Evolutionary conservation across 2,797 vertebrate species (phyloP).

Genomic region (Thaleichthys pacificus): DNA sequence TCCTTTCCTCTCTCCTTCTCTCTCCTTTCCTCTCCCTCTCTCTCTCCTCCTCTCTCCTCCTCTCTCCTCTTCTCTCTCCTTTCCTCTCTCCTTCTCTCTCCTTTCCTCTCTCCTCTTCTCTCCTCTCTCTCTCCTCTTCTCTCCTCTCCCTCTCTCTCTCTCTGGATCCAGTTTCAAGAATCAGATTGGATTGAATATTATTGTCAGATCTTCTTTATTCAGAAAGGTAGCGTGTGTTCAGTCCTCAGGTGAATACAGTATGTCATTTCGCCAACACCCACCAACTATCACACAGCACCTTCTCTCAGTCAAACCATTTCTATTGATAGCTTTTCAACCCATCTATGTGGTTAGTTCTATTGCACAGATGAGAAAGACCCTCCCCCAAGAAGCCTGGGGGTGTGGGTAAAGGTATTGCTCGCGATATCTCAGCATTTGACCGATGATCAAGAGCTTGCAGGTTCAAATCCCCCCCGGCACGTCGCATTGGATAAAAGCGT

Average conservation of each 20-base stretch:
- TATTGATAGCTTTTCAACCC: too few relatives aligned
- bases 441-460: too few relatives aligned
- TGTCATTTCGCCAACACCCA: not conserved
- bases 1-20: too few relatives aligned
- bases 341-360: too few relatives aligned
- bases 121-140: conserved; percentile 10
- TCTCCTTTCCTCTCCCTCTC: conserved; percentile 9
- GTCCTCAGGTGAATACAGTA: not conserved
- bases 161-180: not conserved
- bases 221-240: not conserved
- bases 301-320: too few relatives aligned
- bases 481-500: too few relatives aligned
- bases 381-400: too few relatives aligned
- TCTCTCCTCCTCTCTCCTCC: conserved; percentile 17
- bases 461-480: too few relatives aligned
- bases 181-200: not conserved
- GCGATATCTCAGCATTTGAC: too few relatives aligned
- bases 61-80: conserved; percentile 1
- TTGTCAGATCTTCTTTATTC: not conserved
- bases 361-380: too few relatives aligned
- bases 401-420: too few relatives aligned
- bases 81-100: not conserved
- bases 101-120: conserved; percentile 11
- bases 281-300: not conserved
- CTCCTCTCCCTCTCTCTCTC: not conserved